These are phyloP conservation scores for Mormyrops attenuatus DNA, from an alignment of 2,797 vertebrate genomes.

Conservation along the genomic window DNA sequence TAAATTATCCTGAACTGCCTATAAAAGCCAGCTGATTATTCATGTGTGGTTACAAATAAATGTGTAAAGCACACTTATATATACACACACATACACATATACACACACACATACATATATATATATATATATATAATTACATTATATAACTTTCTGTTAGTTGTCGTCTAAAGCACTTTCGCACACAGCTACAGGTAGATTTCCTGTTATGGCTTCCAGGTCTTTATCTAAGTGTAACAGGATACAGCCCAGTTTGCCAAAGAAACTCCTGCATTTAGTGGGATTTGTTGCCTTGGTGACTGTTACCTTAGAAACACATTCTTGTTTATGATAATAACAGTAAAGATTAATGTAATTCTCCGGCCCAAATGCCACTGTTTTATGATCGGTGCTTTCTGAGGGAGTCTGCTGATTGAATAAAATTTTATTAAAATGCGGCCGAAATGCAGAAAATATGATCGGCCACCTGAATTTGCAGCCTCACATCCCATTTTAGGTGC, in stretches of 20 bases:
- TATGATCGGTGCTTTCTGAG: conserved; percentile 46
- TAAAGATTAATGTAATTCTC: conserved; percentile 39
- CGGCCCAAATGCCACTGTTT: conserved; percentile 55
- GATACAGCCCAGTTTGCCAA: conserved; percentile 27
- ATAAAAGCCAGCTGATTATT: background rate
- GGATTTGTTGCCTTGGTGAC: conserved; percentile 47
- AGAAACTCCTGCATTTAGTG: conserved; percentile 25
- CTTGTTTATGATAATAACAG: conserved; percentile 9
- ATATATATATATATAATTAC: background rate
- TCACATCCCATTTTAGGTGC: background rate
- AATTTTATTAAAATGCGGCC: conserved; percentile 43
- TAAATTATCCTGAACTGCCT: background rate
- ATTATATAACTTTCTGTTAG: background rate
- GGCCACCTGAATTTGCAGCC: background rate
- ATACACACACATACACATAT: rapidly evolving
- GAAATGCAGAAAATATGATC: conserved; percentile 24
- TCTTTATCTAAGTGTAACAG: background rate
- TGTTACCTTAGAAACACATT: conserved; percentile 33
- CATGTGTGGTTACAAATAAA: background rate
- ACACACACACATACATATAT: background rate
- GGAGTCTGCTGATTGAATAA: conserved; percentile 40
- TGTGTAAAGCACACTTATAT: too few relatives aligned
- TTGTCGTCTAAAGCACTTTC: background rate
- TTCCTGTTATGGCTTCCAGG: background rate
- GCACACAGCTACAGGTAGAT: background rate